phyloP scores from a whole-genome alignment of 2,888 invertebrate genomes.

The Phania funesta region DNA sequence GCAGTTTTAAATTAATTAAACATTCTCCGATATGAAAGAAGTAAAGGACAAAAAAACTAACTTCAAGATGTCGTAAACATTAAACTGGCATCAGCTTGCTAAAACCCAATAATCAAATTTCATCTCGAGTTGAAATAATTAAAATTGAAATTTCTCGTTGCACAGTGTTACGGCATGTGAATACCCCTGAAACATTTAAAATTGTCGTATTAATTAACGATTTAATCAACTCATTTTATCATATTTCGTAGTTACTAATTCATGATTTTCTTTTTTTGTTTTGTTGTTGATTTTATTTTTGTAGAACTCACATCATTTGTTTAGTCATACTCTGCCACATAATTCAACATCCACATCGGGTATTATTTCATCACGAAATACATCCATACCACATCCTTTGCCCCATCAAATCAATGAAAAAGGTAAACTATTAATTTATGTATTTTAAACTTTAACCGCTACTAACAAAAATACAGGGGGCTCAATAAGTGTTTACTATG shows the following conservation, averaged over 20 bases:
- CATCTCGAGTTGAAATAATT: no score
- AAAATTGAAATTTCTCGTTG: neutral
- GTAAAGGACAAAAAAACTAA: no score
- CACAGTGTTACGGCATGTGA: neutral
- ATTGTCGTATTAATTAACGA: neutral
- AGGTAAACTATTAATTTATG: constrained; percentile 40
- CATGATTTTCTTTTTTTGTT: constrained; percentile 47
- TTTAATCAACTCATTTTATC: constrained; percentile 23
- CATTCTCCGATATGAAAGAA: no score
- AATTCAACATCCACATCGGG: constrained; percentile 68
- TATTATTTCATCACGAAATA: constrained; percentile 78
- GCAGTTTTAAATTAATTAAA: no score
- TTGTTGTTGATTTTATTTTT: constrained; percentile 54
- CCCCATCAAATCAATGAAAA: constrained; percentile 78
- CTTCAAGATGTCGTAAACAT: no score
- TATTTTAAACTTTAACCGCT: neutral
- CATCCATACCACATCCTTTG: constrained; percentile 81
- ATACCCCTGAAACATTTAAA: neutral
- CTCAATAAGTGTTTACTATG: no score
- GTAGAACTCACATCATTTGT: constrained; percentile 74
- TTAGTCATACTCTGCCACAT: constrained; percentile 76
- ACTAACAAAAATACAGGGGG: no score
- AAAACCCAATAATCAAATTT: no score
- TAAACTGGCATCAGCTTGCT: no score
- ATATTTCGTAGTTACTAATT: constrained; percentile 33